phyloP scores from a whole-genome alignment of 2,888 invertebrate species.

The Agriopis leucophaearia region DNA sequence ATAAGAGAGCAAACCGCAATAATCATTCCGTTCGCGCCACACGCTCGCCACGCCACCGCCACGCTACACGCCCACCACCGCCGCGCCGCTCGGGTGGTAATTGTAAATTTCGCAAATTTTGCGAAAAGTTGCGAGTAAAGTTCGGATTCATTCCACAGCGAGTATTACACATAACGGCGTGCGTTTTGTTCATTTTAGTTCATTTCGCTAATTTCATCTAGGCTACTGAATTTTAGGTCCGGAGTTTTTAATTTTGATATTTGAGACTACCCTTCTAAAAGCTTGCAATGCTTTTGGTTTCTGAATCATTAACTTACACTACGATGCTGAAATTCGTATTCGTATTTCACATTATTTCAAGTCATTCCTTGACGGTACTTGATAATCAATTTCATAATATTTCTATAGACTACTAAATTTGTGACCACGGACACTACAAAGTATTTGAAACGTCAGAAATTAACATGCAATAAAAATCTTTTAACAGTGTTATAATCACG shows the following conservation, averaged over 20 bases:
- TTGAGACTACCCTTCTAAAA: not conserved
- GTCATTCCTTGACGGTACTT: no score
- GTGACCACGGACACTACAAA: no score
- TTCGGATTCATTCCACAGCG: conserved; percentile 6
- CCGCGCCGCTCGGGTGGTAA: conserved; percentile 19
- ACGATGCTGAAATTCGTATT: no score
- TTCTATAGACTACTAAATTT: no score
- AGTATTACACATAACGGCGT: conserved; percentile 2
- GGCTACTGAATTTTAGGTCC: not conserved
- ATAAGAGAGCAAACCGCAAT: conserved; percentile 16
- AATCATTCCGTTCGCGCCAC: conserved; percentile 11
- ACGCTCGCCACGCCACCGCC: no score
- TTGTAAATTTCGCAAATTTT: conserved; percentile 27
- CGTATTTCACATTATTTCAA: no score
- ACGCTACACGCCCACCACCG: no score
- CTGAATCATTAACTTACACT: not conserved
- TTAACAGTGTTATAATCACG: no score
- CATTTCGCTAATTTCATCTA: conserved; percentile 7
- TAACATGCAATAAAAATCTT: no score
- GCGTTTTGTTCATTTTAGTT: conserved; percentile 10
- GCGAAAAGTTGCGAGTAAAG: conserved; percentile 27
- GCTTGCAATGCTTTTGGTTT: not conserved
- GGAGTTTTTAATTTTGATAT: conserved; percentile 2
- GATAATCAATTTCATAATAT: no score
- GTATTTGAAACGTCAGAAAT: no score